Evolutionary conservation across 2,888 invertebrate species (phyloP).

Genomic region (Apantesis nais): DNA sequence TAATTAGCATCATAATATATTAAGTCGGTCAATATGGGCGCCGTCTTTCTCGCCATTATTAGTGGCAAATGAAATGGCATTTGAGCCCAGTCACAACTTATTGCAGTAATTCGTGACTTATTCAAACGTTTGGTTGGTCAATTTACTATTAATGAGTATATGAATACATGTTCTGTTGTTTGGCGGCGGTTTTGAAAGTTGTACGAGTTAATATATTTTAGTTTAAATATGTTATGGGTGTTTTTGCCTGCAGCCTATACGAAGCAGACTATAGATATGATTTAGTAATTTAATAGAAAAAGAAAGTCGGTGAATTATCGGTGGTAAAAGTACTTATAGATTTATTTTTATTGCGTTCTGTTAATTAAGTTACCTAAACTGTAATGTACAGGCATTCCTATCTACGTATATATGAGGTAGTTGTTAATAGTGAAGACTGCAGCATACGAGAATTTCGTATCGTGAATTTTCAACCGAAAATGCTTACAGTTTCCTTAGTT

Average conservation of each 20-base stretch:
- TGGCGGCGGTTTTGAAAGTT: slow-evolving; percentile 16
- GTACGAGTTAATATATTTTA: not conserved
- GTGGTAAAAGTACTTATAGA: not conserved
- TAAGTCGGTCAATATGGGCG: slow-evolving; percentile 55
- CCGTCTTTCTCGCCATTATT: slow-evolving; percentile 55
- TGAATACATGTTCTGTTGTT: slow-evolving; percentile 15
- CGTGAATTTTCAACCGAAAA: not conserved
- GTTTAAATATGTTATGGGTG: slow-evolving; percentile 1
- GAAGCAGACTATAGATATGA: not conserved
- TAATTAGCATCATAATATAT: slow-evolving; percentile 43
- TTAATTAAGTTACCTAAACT: not conserved
- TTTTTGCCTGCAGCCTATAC: not conserved
- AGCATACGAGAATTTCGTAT: not conserved
- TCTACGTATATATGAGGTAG: not conserved
- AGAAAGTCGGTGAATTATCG: not conserved
- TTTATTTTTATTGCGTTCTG: not conserved
- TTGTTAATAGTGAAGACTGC: not conserved
- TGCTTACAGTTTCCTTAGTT: not conserved
- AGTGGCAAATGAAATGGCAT: slow-evolving; percentile 65
- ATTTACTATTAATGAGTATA: slow-evolving; percentile 43
- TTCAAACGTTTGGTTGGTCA: slow-evolving; percentile 59
- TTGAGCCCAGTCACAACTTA: slow-evolving; percentile 58
- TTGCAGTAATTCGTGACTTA: slow-evolving; percentile 64
- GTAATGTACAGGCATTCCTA: not conserved
- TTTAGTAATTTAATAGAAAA: not conserved